A percentile compares a stretch with the other conserved stretches of the same genome.
These are phyloP conservation scores for Onychostoma macrolepis DNA, from an alignment of 2,113 vertebrate genomes.

Conservation along the genomic window DNA sequence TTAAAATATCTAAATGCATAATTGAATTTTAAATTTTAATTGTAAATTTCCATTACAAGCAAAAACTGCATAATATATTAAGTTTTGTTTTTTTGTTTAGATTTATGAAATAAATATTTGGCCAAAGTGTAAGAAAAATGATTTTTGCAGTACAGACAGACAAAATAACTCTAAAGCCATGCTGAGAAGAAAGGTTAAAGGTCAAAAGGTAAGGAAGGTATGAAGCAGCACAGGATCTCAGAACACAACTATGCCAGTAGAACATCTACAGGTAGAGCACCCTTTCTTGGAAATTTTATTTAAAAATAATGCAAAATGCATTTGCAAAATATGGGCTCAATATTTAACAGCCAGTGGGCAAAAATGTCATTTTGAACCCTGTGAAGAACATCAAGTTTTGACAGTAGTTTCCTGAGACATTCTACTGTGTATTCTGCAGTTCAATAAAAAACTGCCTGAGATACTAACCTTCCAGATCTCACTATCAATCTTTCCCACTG, in stretches of 20 bases:
- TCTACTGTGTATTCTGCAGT: conserved; percentile 22
- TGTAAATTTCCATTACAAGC: not conserved
- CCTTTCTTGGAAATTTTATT: not conserved
- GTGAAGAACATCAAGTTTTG: not conserved
- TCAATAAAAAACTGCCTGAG: conserved; percentile 48
- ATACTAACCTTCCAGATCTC: conserved; percentile 99
- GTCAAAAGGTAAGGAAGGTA: not conserved
- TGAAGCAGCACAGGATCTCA: conserved; percentile 9
- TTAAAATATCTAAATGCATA: not conserved
- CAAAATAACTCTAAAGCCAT: conserved; percentile 10
- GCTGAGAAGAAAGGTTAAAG: conserved; percentile 7
- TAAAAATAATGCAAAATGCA: not conserved
- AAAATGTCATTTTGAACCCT: not conserved
- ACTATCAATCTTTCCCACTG: conserved; percentile 99
- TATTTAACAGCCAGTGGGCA: not conserved
- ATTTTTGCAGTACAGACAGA: conserved; percentile 13
- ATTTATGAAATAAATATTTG: not conserved
- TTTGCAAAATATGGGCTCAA: not conserved
- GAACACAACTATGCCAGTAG: conserved; percentile 31
- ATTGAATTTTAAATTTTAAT: no score
- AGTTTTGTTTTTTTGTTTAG: not conserved
- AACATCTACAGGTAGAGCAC: conserved; percentile 17
- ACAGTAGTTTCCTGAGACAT: not conserved
- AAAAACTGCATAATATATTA: not conserved
- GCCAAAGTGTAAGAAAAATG: not conserved